Evolutionary conservation across 2,888 invertebrate species (phyloP).

Genomic region (Gari tellinella): DNA sequence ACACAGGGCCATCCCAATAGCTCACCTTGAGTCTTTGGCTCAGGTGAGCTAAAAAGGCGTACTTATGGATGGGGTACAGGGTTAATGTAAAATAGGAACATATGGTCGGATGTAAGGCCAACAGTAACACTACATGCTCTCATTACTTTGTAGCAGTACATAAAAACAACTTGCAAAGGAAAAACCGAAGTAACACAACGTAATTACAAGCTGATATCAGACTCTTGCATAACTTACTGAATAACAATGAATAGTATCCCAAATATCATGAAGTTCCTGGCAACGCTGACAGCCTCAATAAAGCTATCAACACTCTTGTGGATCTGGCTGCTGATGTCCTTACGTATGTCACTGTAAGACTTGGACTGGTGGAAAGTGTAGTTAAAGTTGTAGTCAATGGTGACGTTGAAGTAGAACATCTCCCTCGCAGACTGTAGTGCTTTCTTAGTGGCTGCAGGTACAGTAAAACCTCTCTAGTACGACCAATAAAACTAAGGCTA

Average conservation of each 20-base stretch:
- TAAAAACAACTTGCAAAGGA: no score
- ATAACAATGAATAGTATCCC: constrained; percentile 69
- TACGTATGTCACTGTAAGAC: constrained; percentile 68
- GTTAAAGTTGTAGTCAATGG: constrained; percentile 72
- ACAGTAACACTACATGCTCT: no score
- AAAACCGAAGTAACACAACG: no score
- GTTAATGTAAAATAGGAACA: no score
- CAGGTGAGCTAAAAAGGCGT: no score
- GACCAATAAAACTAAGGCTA: no score
- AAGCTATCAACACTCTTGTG: constrained; percentile 54
- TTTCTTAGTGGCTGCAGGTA: constrained; percentile 45
- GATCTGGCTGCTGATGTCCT: constrained; percentile 74
- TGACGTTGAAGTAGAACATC: constrained; percentile 81
- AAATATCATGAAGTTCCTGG: constrained; percentile 67
- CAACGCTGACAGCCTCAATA: constrained; percentile 39
- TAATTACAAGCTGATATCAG: background rate
- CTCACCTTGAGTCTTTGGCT: no score
- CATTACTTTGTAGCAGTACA: no score
- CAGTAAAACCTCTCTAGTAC: no score
- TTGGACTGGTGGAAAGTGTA: constrained; percentile 74
- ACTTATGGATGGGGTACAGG: no score
- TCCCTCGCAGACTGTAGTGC: constrained; percentile 60
- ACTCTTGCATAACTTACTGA: constrained; percentile 59
- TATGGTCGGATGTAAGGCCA: no score
- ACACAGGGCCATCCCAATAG: no score